Percentiles rank a stretch among this genome's conserved stretches.
phyloP scores from a whole-genome alignment of 2,113 vertebrate species.

The Muntiacus muntjak region DNA sequence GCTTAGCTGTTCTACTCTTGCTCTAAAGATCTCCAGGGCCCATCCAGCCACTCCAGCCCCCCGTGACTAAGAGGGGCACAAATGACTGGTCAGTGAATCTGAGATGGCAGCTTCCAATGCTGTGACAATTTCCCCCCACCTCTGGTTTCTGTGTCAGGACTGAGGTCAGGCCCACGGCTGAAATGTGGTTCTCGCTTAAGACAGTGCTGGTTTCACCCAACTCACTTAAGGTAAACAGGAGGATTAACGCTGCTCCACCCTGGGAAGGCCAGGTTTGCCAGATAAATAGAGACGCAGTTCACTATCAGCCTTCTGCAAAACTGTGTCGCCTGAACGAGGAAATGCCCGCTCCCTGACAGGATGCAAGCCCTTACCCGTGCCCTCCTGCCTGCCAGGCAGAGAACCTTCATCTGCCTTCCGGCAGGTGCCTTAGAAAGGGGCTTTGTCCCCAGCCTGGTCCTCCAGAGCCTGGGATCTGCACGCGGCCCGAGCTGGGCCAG shows the following conservation, averaged over 20 bases:
- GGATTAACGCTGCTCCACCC: slow-evolving; percentile 22
- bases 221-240: slow-evolving; percentile 21
- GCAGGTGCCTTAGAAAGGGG: neutral
- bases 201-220: neutral
- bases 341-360: neutral
- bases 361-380: neutral
- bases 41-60: neutral
- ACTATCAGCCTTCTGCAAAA: neutral
- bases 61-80: neutral
- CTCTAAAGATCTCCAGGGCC: neutral
- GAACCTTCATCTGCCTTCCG: neutral
- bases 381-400: neutral
- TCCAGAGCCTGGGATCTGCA: neutral
- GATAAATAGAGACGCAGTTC: neutral
- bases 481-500: fast-evolving
- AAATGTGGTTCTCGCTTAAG: neutral
- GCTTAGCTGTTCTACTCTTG: neutral
- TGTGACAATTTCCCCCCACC: neutral
- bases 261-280: neutral
- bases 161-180: neutral
- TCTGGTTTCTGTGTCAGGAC: neutral
- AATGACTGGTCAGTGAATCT: neutral
- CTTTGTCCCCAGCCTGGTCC: slow-evolving; percentile 41
- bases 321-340: slow-evolving; percentile 29
- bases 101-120: neutral